Evolutionary conservation across 2,113 vertebrate genomes (phyloP).

Genomic region (Malurus melanocephalus): DNA sequence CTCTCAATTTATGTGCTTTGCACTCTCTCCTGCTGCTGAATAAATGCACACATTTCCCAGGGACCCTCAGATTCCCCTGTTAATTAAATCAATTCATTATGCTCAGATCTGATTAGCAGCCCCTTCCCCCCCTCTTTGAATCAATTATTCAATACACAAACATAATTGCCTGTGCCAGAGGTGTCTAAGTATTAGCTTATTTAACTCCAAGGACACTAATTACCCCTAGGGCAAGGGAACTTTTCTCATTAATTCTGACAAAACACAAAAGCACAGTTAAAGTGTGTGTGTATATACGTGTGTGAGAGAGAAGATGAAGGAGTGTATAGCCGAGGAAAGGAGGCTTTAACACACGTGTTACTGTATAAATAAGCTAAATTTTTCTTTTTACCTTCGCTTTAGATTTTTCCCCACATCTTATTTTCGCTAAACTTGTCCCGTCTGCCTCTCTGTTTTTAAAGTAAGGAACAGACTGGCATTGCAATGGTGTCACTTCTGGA

Average conservation of each 20-base stretch:
- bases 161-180: constrained; percentile 99
- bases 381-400: constrained; percentile 23
- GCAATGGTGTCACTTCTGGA: neutral
- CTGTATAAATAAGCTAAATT: constrained; percentile 58
- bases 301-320: constrained; percentile 58
- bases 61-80: constrained; percentile 98
- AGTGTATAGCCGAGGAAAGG: constrained; percentile 7
- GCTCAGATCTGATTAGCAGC: constrained; percentile 99
- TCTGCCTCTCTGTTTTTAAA: neutral
- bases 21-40: constrained; percentile 85
- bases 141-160: constrained; percentile 99
- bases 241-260: constrained; percentile 99
- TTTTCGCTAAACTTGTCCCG: neutral
- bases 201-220: constrained; percentile 99
- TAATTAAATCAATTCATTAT: constrained; percentile 99
- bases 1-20: constrained; percentile 86
- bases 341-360: constrained; percentile 58
- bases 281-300: constrained; percentile 77
- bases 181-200: constrained; percentile 99
- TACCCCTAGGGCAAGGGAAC: constrained; percentile 99
- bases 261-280: constrained; percentile 99
- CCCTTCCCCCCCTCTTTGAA: constrained; percentile 98
- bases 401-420: neutral
- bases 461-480: neutral
- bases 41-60: constrained; percentile 93